Evolutionary conservation across 1,140 invertebrate genomes (phyloP), one percentile per base, ranked within the genome.

Genomic region (Callitettix versicolor): DNA sequence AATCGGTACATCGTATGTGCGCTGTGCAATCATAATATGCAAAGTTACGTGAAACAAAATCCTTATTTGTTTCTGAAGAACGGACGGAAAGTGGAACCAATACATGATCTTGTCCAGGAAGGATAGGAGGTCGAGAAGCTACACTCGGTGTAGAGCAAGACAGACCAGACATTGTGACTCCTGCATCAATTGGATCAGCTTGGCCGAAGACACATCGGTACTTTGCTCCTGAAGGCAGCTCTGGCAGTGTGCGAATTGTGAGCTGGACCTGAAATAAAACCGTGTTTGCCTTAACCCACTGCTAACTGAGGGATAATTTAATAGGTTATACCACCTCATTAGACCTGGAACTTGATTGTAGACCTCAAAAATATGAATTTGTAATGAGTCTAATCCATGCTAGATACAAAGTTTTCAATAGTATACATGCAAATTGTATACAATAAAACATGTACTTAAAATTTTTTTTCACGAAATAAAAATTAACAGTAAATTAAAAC

Each of bases 141-240:
- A 91, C 71, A 38, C 82, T 77, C 17, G 93, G 93, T 1, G 92
- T 94, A 11, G 80, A 79, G 69, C 94, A 97, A 2, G 83, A 81
- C 21, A 95, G 71, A 9, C 91, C 91, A 64, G 77, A 81, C 46
- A 77, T 76, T 26, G 87, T 86, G 30, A 91, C 84, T 53, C 81
- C 75, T 3, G 90, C 90, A 72, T 92, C 88, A 51, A 92, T 90
- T 2, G 91, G 88, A 14, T 88, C 85, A 2, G 84, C 80, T 14
- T 78, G 78, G 17, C 86, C 85, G 74, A 97, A 96, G 1, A 95
- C 90, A 73, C 94, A 97, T 66, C 91, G 86, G 72, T 95, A 96
- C 69, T 91, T 90, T 34, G 89, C 88, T 60, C 89, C 91, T 57
- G 82, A 76, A 5, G 91, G 91, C 58, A 91, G 70, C 69, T 91